Percentiles rank a stretch among this genome's conserved stretches.
Evolutionary conservation across 2,113 vertebrate species (phyloP).

Genomic region (Nibea coibor): DNA sequence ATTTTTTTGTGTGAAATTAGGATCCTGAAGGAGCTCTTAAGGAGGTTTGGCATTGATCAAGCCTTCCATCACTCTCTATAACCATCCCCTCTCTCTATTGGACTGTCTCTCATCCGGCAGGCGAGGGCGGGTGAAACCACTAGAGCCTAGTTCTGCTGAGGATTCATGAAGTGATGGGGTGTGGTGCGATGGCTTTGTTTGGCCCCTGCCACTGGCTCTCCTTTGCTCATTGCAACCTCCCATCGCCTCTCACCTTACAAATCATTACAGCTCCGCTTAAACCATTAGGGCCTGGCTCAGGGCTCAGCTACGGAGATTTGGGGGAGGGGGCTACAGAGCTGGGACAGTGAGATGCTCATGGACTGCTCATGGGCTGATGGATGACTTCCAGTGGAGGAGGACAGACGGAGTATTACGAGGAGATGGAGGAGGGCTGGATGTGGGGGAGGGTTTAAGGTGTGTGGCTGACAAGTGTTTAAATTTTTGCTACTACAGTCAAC

Average conservation of each 20-base stretch:
- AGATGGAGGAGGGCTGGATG: conserved; percentile 49
- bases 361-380: conserved; percentile 51
- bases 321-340: conserved; percentile 16
- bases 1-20: background rate
- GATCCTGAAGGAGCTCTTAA: background rate
- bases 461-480: conserved; percentile 62
- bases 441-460: conserved; percentile 52
- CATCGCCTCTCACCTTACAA: conserved; percentile 82
- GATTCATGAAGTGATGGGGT: conserved; percentile 72
- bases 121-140: conserved; percentile 12
- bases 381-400: conserved; percentile 71
- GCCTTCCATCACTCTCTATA: background rate
- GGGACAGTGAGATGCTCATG: conserved; percentile 53
- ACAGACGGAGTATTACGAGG: conserved; percentile 42
- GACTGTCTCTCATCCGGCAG: conserved; percentile 29
- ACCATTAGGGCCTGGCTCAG: conserved; percentile 72
- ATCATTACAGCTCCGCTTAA: conserved; percentile 79
- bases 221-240: conserved; percentile 56
- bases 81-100: background rate
- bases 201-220: conserved; percentile 35
- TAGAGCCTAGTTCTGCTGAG: conserved; percentile 44
- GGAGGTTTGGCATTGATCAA: conserved; percentile 1
- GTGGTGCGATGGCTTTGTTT: conserved; percentile 60
- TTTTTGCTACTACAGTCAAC: conserved; percentile 41
- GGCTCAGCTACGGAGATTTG: conserved; percentile 1